Evolutionary conservation across 2,113 vertebrate genomes (phyloP).

Genomic region (Hystrix cristata): DNA sequence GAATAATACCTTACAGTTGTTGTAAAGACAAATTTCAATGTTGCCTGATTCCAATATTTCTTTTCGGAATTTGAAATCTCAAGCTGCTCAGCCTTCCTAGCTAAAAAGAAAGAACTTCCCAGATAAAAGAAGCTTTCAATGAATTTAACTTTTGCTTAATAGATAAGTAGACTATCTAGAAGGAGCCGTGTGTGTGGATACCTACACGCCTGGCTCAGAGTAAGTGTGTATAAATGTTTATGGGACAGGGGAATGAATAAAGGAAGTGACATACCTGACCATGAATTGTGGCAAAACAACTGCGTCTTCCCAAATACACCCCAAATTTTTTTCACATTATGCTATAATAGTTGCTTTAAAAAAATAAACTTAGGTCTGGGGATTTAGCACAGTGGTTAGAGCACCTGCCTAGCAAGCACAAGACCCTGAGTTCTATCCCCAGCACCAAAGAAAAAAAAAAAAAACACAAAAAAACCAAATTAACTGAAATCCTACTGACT

Average conservation of each 20-base stretch:
- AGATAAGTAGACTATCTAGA: not conserved
- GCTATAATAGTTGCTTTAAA: conserved; percentile 2
- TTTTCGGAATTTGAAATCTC: not conserved
- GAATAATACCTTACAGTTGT: not conserved
- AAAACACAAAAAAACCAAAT: not conserved
- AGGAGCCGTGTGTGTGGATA: not conserved
- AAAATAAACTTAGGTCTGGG: not conserved
- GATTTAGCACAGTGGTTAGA: too few relatives aligned
- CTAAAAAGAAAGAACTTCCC: too few relatives aligned
- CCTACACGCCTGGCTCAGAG: not conserved
- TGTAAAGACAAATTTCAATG: not conserved
- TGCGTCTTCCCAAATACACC: not conserved
- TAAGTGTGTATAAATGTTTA: not conserved
- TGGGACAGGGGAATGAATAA: not conserved
- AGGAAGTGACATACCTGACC: not conserved
- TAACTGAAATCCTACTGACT: not conserved
- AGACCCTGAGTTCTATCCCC: too few relatives aligned
- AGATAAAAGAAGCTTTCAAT: not conserved
- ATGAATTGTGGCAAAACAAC: not conserved
- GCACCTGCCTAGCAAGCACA: too few relatives aligned
- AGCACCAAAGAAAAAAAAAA: not conserved
- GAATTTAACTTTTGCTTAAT: not conserved
- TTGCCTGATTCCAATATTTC: not conserved
- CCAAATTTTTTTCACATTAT: not conserved
- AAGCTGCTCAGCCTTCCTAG: not conserved